Base-by-base conservation (phyloP, 1,140 invertebrate genomes). In the Orussus abietinus region DNA sequence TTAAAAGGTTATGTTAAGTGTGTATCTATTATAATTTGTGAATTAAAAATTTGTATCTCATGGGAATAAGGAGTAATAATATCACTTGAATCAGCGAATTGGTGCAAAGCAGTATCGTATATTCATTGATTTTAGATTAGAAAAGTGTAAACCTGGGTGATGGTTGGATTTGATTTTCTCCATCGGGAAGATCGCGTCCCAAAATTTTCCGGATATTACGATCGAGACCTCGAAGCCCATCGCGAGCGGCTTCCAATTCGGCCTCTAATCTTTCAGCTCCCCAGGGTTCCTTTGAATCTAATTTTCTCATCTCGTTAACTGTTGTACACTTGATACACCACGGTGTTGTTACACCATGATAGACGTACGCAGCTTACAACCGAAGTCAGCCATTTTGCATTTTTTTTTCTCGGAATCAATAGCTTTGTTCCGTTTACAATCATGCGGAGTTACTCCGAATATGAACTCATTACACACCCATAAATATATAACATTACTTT, bases 171-270 rank as follows among this genome's bases (percentile, higher is more conserved):
- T 64, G 50, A 48, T 68, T 72, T 55, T 72, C 71, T 1, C 59
- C 62, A 9, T 74, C 69, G 41, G 71, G 67, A 14, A 72, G 55
- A 58, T 74, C 71, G 20, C 69, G 66, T 32, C 71, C 71, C 12
- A 72, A 51, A 22, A 74, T 74, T 53, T 74, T 74, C n/a, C 69
- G 53, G 37, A 74, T 74, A 53, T 66, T 69, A 7, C 55, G 59
- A 38, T 74, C 71, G 5, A 72, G 58, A 17, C 64, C 68, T 29
- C 69, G 55, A 5, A 72, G 55, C 18, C 62, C 65, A 49, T 74
- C 69, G 2, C 69, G 59, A 12, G 71, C 71, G 0, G 62, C 57
- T 48, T 73, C 69, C 15, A 72, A 53, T 40, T 72, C 56, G 11
- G 69, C 67, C 30, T 72, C 69, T 30, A 72, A 49, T 19, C 59